These are phyloP conservation scores for Frieseomelitta varia DNA, from an alignment of 1,140 invertebrate species.

Conservation along the genomic window DNA sequence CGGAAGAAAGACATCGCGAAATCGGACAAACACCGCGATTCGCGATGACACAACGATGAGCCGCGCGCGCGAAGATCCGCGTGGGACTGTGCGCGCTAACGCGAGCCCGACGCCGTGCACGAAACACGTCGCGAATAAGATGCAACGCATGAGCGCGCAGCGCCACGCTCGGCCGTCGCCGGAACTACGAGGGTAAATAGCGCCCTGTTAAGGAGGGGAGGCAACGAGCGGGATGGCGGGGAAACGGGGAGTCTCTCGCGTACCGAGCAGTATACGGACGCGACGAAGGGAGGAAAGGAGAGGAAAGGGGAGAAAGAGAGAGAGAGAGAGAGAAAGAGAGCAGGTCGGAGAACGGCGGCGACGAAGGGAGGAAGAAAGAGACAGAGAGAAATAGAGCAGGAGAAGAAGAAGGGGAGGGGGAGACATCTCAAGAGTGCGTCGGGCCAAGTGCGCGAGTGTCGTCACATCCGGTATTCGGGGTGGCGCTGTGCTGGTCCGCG, in stretches of 20 bases:
- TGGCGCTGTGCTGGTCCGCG: slow-evolving; percentile 59
- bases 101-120: slow-evolving; percentile 44
- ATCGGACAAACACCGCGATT: slow-evolving; percentile 6
- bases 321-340: not conserved
- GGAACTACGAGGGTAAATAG: slow-evolving; percentile 68
- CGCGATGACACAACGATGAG: slow-evolving; percentile 33
- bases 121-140: slow-evolving; percentile 47
- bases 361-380: slow-evolving; percentile 36
- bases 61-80: slow-evolving; percentile 63
- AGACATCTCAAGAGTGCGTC: slow-evolving; percentile 67
- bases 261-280: slow-evolving; percentile 8
- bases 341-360: not conserved
- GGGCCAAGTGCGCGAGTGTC: slow-evolving; percentile 75
- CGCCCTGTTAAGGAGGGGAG: slow-evolving; percentile 49
- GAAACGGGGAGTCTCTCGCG: not conserved
- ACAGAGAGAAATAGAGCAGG: slow-evolving; percentile 25
- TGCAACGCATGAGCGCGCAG: slow-evolving; percentile 49
- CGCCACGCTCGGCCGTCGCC: slow-evolving; percentile 59
- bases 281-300: not conserved
- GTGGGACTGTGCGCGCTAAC: slow-evolving; percentile 62
- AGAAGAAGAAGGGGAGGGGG: slow-evolving; percentile 13
- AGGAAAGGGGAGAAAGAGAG: not conserved
- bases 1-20: not conserved
- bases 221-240: not conserved
- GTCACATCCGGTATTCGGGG: slow-evolving; percentile 75